Base-by-base conservation (phyloP, 2,113 vertebrate genomes). In the Ochotona curzoniae region DNA sequence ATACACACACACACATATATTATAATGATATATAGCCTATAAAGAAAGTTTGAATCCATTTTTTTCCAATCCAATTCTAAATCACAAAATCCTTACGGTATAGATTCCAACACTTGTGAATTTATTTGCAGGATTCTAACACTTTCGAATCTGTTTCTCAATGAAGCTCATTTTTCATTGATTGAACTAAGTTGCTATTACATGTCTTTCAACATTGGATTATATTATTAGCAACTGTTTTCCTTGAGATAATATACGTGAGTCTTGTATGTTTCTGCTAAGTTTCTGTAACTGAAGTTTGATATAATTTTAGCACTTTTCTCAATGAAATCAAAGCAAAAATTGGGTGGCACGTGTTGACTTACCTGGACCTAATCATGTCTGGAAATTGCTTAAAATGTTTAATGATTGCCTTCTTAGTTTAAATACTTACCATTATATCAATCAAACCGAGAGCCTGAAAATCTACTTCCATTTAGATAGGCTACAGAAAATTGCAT, bases 401-500 rank as follows among this genome's bases (percentile, higher is more conserved):
- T 23, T 90, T 90, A 89, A 67, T 85, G 8, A 64, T 96, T 94
- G 6, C 2, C 35, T 96, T 83, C 54, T 86, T 76, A 60, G 7
- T 76, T 71, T 5, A 93, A 88, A 66, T 15, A 38, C 75, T 88
- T 75, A 49, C 17, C 81, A 83, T 84, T 74, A 69, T 80, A 47
- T 12, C 78, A 95, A 70, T n/a, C 9, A 28, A n/a, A 83, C 26
- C 44, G 67, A 5, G 2, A 93, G 60, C 47, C 12, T 84, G 32
- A 93, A 96, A 87, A 5, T 15, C 8, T 63, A 12, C 35, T 80
- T 93, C 67, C 60, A 8, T 74, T 95, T 90, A 79, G 70, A 96
- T 96, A 96, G 57, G 69, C 83, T 35, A 80, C 83, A 94, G 87
- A 92, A 96, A 96, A 96, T 71, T 83, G 38, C 69, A 93, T 71